Percentiles rank a stretch among this genome's conserved stretches.
Evolutionary conservation across 1,140 invertebrate species (phyloP).

Genomic region (Drosophila neocordata): DNA sequence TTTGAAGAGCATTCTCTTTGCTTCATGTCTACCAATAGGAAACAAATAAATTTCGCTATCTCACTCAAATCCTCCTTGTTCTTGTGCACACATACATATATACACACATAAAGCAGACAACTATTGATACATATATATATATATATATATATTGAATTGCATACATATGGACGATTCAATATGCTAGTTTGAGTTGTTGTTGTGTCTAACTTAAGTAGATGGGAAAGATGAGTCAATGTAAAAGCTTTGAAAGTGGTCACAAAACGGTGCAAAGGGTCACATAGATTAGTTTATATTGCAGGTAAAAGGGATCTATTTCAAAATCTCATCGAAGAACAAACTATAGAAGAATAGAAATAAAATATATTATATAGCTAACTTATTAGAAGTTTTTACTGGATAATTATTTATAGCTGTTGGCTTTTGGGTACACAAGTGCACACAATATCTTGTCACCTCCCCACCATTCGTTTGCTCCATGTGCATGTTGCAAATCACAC

Average conservation of each 20-base stretch:
- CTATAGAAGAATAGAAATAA: no score
- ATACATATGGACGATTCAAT: background rate
- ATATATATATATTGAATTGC: background rate
- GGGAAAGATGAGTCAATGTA: background rate
- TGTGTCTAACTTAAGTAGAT: background rate
- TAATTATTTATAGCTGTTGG: background rate
- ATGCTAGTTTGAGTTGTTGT: background rate
- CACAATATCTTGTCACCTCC: background rate
- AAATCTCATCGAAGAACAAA: no score
- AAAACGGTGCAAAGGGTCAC: background rate
- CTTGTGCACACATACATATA: background rate
- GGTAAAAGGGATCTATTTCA: no score
- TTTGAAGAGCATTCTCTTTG: slow-evolving; percentile 20
- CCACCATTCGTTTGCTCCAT: background rate
- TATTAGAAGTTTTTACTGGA: background rate
- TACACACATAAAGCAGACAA: background rate
- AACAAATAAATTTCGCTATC: slow-evolving; percentile 32
- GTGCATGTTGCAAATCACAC: slow-evolving; percentile 40
- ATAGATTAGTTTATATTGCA: background rate
- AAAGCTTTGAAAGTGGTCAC: background rate
- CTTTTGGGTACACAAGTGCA: no score
- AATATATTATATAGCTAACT: no score
- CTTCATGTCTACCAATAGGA: slow-evolving; percentile 37
- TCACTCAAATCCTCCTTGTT: slow-evolving; percentile 32
- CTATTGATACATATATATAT: background rate